Base-by-base conservation (phyloP, 2,888 invertebrate species). In the Sthenelais limicola region DNA sequence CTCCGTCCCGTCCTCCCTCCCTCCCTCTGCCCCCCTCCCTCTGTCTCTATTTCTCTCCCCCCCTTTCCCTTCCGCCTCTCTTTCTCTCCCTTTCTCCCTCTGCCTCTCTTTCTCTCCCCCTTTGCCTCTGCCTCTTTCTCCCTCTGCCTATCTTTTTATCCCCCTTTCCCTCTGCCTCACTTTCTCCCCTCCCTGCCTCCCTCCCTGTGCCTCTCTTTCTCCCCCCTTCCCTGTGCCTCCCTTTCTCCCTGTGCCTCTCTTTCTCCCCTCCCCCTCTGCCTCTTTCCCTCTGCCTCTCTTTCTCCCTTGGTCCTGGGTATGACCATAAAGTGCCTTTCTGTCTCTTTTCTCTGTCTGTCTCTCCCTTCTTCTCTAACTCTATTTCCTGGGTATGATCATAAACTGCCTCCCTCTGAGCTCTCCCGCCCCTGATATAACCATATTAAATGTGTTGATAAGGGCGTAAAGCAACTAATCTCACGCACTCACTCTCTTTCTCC, bases 121-220 rank as follows among this genome's bases (percentile, higher is more conserved):
- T 15, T n/a, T 26, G 12, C 54, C 35, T 35, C 35, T 35, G n/a
- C n/a, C 35, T 35, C 35, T n/a, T 30, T 58, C 58, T 26, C 33
- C 28, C 58, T 58, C 58, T 58, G 26, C 26, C 35, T 35, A 18
- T 35, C 35, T 58, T n/a, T n/a, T n/a, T n/a, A n/a, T n/a, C n/a
- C n/a, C 35, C 26, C 35, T 35, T 26, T 35, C 35, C 26, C 35
- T 35, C 58, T 58, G 26, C n/a, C 5, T 15, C 58, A 7, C 18
- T 58, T 12, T n/a, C 28, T n/a, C 9, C 26, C 5, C 9, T 35
- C 9, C 26, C 9, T 35, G 12, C 26, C 66, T 66, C 54, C 5
- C 24, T 5, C n/a, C n/a, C n/a, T 7, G 26, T 26, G 9, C 54
- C 28, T 26, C 24, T 32, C 54, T 28, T 7, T 54, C 15, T 26